A percentile compares a stretch with the other conserved stretches of the same genome.
Conservation (phyloP, 2,888 invertebrate genomes). For the Deladenus siricidicola region DNA sequence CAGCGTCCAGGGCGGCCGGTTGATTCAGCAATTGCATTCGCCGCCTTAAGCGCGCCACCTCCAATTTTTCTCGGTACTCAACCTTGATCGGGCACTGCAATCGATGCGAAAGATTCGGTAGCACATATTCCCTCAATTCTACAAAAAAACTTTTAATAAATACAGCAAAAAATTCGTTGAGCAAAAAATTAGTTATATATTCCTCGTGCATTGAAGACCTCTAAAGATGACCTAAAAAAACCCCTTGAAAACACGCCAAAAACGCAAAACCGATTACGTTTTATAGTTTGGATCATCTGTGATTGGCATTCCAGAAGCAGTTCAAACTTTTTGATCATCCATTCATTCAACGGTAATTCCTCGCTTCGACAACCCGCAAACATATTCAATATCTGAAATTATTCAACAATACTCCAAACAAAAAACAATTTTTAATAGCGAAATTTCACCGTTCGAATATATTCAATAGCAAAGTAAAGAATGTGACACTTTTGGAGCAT, state of each 20-base stretch:
- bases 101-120: not conserved
- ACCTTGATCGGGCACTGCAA: not conserved
- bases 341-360: not conserved
- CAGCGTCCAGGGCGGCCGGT: not conserved
- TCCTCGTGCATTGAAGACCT: no score
- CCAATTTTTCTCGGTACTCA: not conserved
- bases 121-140: not conserved
- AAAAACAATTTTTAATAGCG: not conserved
- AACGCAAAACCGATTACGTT: not conserved
- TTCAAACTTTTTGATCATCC: not conserved
- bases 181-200: no score
- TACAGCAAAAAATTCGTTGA: no score
- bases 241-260: not conserved
- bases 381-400: not conserved
- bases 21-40: not conserved
- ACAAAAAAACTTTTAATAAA: no score
- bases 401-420: not conserved
- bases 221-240: no score
- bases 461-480: conserved; percentile 1
- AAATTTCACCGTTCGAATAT: not conserved
- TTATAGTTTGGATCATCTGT: not conserved
- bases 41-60: not conserved
- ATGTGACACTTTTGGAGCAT: not conserved
- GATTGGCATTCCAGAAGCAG: not conserved
- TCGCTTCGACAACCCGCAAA: not conserved